Base-by-base conservation (phyloP, 2,113 vertebrate genomes). In the Larimichthys polyactis region DNA sequence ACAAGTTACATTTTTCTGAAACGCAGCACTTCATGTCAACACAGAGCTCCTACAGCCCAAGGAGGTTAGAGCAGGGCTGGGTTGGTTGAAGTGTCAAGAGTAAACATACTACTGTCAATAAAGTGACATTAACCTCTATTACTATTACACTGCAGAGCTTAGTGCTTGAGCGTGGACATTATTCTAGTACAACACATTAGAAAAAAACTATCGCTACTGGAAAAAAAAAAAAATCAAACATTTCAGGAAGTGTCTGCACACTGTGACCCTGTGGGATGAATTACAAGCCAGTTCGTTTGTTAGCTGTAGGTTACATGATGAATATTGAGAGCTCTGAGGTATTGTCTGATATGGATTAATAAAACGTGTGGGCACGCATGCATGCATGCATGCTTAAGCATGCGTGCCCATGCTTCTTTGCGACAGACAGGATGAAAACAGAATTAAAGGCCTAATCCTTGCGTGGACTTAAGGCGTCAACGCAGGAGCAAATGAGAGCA, bases 361-460 rank as follows among this genome's bases (percentile, higher is more conserved):
- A 79, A 84, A 73, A 71, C 32, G 70, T 75, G 77, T 48, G 71
- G 62, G 36, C 36, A 40, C 7, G 78, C 64, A 75, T 17, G 49
- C 68, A 80, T 85, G 75, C 83, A 52, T 84, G 81, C 77, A 83
- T 84, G 81, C 77, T 85, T 89, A 75, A 84, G 75, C 71, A 80
- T 81, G 88, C 75, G 9, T 67, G 52, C 60, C 66, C 81, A 75
- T 87, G 77, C 80, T 43, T 86, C 83, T 78, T 70, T 81, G 82
- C 71, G 65, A 83, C 66, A 82, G 86, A 67, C 58, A 32, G 67
- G 79, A 91, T 90, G 83, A 93, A 88, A 92, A 87, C 65, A 79
- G 83, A 89, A 92, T 92, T 85, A 91, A 57, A 72, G 19, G 19
- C 83, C 48, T 90, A 88, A 92, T 89, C 88, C 87, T 86, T 22